phyloP scores from a whole-genome alignment of 2,113 vertebrate species.

The Sander lucioperca region DNA sequence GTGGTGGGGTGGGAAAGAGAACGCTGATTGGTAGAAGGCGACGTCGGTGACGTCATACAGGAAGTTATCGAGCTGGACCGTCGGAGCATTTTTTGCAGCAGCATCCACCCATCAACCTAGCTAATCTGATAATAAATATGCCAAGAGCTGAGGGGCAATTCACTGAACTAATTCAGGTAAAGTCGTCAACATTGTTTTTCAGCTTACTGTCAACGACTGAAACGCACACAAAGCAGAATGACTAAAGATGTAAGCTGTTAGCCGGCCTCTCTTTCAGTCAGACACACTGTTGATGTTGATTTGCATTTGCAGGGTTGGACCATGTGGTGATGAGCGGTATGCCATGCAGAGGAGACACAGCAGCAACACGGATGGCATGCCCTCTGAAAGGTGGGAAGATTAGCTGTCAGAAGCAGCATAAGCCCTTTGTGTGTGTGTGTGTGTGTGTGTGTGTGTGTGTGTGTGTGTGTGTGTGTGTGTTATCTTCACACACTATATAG shows the following conservation, averaged over 20 bases:
- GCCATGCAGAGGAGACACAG: conserved; percentile 99
- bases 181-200: rapidly evolving
- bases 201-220: background rate
- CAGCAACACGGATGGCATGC: conserved; percentile 95
- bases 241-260: background rate
- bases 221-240: background rate
- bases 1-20: background rate
- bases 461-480: background rate
- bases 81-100: background rate
- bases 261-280: background rate
- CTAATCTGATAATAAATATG: conserved; percentile 37
- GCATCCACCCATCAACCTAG: background rate
- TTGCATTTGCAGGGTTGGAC: conserved; percentile 64
- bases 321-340: conserved; percentile 88
- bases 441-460: too few relatives aligned
- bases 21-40: conserved; percentile 62
- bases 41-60: conserved; percentile 41
- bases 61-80: conserved; percentile 44
- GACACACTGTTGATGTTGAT: conserved; percentile 3
- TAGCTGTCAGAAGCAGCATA: background rate
- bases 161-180: conserved; percentile 56
- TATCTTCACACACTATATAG: too few relatives aligned
- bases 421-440: too few relatives aligned
- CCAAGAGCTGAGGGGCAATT: background rate
- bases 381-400: conserved; percentile 90